Conservation (phyloP, 2,888 invertebrate genomes). For the Nomada goodeniana region DNA sequence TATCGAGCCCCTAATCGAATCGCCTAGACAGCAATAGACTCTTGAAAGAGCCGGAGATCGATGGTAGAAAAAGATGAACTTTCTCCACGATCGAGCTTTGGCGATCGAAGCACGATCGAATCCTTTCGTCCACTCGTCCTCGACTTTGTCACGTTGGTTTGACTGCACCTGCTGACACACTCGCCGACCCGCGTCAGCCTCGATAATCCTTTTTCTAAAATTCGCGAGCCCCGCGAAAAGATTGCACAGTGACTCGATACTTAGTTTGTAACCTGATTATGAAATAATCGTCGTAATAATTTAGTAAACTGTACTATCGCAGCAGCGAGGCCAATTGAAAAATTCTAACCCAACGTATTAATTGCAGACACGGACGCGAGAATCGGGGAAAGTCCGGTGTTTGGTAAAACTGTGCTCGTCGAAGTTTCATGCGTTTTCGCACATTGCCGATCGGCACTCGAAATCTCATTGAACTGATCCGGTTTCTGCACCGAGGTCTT, state of each 20-base stretch:
- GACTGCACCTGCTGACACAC: conserved; percentile 50
- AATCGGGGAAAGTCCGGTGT: background rate
- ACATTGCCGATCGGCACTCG: no score
- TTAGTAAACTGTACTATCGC: no score
- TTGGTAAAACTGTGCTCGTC: background rate
- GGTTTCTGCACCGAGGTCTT: no score
- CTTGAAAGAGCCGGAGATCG: conserved; percentile 36
- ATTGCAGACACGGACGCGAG: background rate
- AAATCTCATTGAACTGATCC: no score
- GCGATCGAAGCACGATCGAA: conserved; percentile 27
- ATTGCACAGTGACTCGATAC: background rate
- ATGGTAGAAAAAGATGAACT: conserved; percentile 51
- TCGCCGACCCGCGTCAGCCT: no score
- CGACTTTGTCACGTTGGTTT: conserved; percentile 67
- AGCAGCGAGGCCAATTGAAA: no score
- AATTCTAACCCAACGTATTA: no score
- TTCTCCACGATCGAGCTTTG: conserved; percentile 52
- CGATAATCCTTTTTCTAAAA: conserved; percentile 19
- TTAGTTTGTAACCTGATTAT: no score
- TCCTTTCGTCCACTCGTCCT: conserved; percentile 64
- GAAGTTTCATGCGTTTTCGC: background rate
- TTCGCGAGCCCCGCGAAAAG: conserved; percentile 7
- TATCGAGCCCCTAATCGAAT: conserved; percentile 60
- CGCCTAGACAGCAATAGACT: background rate
- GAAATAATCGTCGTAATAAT: no score